Conservation (phyloP, 2,888 invertebrate species). For the Drosophila pseudotalamancana region DNA sequence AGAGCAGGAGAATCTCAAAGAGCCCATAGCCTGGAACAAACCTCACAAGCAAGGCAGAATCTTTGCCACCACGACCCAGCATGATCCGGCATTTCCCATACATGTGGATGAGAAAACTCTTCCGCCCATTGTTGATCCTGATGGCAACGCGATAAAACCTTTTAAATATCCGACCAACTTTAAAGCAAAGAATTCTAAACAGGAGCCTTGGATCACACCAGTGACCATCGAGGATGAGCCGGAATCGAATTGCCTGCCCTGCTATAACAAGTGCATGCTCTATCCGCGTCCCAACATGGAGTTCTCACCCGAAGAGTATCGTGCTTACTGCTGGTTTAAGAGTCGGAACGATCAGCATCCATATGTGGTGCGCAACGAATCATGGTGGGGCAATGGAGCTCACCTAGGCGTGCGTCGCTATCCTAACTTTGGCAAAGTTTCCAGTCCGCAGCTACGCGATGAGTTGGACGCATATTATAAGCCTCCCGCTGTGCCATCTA, state of each 20-base stretch:
- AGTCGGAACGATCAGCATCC: conserved; percentile 59
- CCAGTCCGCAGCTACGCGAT: conserved; percentile 53
- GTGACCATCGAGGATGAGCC: conserved; percentile 78
- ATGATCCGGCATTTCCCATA: conserved; percentile 79
- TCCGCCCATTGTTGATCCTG: conserved; percentile 55
- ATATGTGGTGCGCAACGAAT: conserved; percentile 63
- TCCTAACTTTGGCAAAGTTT: conserved; percentile 79
- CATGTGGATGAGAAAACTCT: conserved; percentile 74
- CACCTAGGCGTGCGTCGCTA: conserved; percentile 71
- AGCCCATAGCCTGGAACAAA: conserved; percentile 89
- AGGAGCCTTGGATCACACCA: conserved; percentile 76
- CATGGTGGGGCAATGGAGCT: conserved; percentile 65
- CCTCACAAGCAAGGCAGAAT: conserved; percentile 69
- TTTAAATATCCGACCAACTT: conserved; percentile 73
- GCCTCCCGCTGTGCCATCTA: conserved; percentile 17
- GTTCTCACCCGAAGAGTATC: conserved; percentile 81
- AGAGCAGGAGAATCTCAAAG: conserved; percentile 89
- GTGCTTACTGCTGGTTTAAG: conserved; percentile 74
- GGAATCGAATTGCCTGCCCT: conserved; percentile 61
- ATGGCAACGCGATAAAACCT: conserved; percentile 55
- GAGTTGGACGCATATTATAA: conserved; percentile 56
- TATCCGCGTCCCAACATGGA: conserved; percentile 82
- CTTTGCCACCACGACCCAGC: conserved; percentile 46
- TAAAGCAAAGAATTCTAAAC: conserved; percentile 68
- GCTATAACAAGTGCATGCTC: conserved; percentile 80